phyloP scores from a whole-genome alignment of 35 echinoderm and acorn worm genomes.

The Eucidaris tribuloides region DNA sequence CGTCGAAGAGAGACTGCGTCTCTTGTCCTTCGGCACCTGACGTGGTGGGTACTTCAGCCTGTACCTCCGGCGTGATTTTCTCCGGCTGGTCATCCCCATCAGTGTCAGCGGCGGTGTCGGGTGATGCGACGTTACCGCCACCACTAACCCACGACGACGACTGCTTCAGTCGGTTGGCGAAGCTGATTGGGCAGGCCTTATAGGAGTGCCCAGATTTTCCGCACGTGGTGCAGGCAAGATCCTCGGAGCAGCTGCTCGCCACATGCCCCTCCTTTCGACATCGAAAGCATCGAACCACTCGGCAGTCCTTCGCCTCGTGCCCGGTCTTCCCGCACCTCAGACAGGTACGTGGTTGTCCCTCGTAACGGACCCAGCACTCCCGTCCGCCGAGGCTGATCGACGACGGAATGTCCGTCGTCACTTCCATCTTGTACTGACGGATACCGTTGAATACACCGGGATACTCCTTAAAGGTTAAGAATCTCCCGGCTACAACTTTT shows the following conservation, averaged over 20 bases:
- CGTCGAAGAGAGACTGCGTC: no score
- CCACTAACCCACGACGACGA: no score
- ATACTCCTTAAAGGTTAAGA: conserved; percentile 1
- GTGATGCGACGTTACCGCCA: no score
- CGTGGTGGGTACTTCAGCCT: no score
- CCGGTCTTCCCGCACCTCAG: neutral
- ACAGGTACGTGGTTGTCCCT: neutral
- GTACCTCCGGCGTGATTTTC: no score
- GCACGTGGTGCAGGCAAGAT: conserved; percentile 26
- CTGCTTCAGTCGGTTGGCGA: no score
- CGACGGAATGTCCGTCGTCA: conserved; percentile 12
- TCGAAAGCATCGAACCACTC: neutral
- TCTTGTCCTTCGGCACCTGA: no score
- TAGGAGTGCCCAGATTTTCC: conserved; percentile 14
- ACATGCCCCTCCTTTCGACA: conserved; percentile 25
- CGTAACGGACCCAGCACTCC: conserved; percentile 16
- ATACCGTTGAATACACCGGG: conserved; percentile 25
- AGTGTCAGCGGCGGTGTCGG: no score
- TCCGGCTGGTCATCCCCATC: no score
- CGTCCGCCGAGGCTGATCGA: neutral
- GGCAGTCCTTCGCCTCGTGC: neutral
- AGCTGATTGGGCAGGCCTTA: conserved; percentile 9
- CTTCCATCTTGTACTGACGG: conserved; percentile 1
- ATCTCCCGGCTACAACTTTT: neutral
- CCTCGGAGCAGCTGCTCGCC: neutral